Conservation (phyloP, 2,113 vertebrate genomes). For the Hydrolagus affinis region DNA sequence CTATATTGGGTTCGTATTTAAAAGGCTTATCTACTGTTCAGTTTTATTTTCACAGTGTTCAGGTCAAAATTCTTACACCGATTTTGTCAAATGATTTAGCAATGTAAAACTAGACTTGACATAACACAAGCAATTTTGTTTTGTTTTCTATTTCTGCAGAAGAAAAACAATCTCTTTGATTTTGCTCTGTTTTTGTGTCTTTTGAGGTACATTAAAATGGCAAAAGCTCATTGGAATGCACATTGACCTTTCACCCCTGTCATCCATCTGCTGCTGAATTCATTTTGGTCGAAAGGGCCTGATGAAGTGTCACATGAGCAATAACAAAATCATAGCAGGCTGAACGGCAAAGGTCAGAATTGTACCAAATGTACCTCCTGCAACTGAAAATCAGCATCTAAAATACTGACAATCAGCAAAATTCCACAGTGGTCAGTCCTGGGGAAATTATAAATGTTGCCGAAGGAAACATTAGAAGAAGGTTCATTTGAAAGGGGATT, state of each 20-base stretch:
- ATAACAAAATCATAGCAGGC: slow-evolving; percentile 21
- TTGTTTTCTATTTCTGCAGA: too few relatives aligned
- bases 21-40: not conserved
- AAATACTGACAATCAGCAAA: not conserved
- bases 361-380: not conserved
- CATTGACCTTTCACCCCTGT: not conserved
- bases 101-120: not conserved
- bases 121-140: not conserved
- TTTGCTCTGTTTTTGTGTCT: not conserved
- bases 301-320: slow-evolving; percentile 5
- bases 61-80: too few relatives aligned
- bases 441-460: not conserved
- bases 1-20: not conserved
- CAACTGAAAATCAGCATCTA: not conserved
- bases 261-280: slow-evolving; percentile 31
- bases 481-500: not conserved
- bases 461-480: not conserved
- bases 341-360: not conserved
- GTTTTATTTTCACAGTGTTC: too few relatives aligned
- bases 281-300: slow-evolving; percentile 19
- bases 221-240: slow-evolving; percentile 21
- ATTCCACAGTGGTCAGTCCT: not conserved
- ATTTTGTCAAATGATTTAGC: not conserved
- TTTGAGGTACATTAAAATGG: slow-evolving; percentile 12
- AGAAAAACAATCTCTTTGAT: too few relatives aligned